A percentile compares a stretch with the other conserved stretches of the same genome.
Conservation (phyloP, 2,888 invertebrate genomes). For the Lithophane semibrunnea region DNA sequence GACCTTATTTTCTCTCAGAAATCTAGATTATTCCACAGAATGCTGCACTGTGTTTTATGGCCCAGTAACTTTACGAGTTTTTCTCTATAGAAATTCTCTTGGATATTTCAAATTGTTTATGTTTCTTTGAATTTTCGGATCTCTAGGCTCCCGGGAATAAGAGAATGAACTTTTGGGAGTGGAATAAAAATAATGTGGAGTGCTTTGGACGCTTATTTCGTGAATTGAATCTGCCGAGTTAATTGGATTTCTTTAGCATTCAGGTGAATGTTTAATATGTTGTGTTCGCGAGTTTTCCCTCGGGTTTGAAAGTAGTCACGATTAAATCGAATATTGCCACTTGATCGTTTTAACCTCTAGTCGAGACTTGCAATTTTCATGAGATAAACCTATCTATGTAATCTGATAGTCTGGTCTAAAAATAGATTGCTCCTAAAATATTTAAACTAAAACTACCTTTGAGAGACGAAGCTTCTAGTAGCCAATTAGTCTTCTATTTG, state of each 20-base stretch:
- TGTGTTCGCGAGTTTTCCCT: slow-evolving; percentile 47
- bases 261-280: slow-evolving; percentile 59
- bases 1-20: slow-evolving; percentile 46
- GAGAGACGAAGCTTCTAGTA: slow-evolving; percentile 24
- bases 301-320: slow-evolving; percentile 23
- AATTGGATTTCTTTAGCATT: slow-evolving; percentile 57
- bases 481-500: slow-evolving; percentile 49
- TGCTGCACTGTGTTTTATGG: slow-evolving; percentile 51
- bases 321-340: slow-evolving; percentile 49
- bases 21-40: slow-evolving; percentile 54
- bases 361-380: slow-evolving; percentile 34
- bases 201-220: slow-evolving; percentile 50
- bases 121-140: slow-evolving; percentile 39
- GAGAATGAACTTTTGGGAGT: slow-evolving; percentile 47
- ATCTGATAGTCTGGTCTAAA: slow-evolving; percentile 2
- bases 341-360: slow-evolving; percentile 24
- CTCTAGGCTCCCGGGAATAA: slow-evolving; percentile 47
- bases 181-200: slow-evolving; percentile 55
- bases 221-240: slow-evolving; percentile 59
- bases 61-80: slow-evolving; percentile 48
- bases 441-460: slow-evolving; percentile 23
- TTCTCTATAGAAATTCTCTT: slow-evolving; percentile 44
- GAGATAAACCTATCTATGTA: neutral
- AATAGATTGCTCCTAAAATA: slow-evolving; percentile 36
- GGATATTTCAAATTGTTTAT: slow-evolving; percentile 50